These are phyloP conservation scores for Alentia gelatinosa DNA, from an alignment of 2,888 invertebrate species.

Conservation along the genomic window DNA sequence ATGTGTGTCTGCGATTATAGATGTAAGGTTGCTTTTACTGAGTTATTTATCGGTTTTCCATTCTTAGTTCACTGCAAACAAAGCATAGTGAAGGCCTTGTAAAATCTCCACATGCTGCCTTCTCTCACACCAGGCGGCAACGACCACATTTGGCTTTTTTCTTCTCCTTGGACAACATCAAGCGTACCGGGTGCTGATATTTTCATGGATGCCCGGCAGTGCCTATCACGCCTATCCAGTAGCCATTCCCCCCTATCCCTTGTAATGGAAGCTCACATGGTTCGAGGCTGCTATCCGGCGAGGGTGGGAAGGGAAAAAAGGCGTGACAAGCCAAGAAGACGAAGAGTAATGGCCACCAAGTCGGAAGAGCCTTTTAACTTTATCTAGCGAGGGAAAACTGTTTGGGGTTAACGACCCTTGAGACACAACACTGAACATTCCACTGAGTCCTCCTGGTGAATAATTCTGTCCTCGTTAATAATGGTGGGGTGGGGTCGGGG, in stretches of 20 bases:
- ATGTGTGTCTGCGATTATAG: too few relatives aligned
- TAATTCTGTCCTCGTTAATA: too few relatives aligned
- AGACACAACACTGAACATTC: not conserved
- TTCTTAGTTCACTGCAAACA: too few relatives aligned
- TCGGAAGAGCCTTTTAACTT: not conserved
- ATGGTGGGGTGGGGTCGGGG: too few relatives aligned
- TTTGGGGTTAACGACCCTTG: not conserved
- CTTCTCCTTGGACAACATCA: not conserved
- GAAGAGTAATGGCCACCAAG: conserved; percentile 13
- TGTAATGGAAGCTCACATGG: not conserved
- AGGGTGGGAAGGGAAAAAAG: not conserved
- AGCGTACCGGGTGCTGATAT: not conserved
- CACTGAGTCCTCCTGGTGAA: not conserved
- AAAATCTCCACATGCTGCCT: too few relatives aligned
- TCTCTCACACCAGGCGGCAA: too few relatives aligned
- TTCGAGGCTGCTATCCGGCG: not conserved
- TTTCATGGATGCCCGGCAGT: not conserved
- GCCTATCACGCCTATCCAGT: conserved; percentile 1
- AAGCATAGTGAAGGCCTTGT: too few relatives aligned
- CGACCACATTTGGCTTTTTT: not conserved
- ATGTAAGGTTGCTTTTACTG: too few relatives aligned
- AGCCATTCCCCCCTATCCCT: not conserved
- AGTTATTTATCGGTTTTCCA: too few relatives aligned
- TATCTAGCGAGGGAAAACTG: not conserved
- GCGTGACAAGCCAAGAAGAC: not conserved